Evolutionary conservation across 1,140 invertebrate species (phyloP).

Genomic region (Pteromalus puparum): DNA sequence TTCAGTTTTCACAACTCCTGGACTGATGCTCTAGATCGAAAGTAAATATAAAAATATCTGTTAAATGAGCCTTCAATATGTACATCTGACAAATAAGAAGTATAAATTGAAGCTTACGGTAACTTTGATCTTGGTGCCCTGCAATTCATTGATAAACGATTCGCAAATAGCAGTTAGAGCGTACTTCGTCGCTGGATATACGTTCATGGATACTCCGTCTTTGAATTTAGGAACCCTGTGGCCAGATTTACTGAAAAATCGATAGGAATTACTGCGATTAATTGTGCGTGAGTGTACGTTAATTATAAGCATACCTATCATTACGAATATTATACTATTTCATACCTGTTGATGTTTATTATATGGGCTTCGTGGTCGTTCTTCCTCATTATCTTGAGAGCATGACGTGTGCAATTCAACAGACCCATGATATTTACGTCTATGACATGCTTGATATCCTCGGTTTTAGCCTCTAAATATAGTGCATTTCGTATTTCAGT

Average conservation of each 20-base stretch:
- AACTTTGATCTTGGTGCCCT: conserved; percentile 13
- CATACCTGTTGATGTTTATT: conserved; percentile 42
- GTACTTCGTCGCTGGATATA: conserved; percentile 14
- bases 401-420: conserved; percentile 19
- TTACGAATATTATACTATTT: neutral
- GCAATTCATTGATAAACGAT: neutral
- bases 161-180: conserved; percentile 3
- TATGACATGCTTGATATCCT: neutral
- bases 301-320: neutral
- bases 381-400: conserved; percentile 31
- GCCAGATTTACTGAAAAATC: neutral
- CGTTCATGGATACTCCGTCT: neutral
- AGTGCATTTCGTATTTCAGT: neutral
- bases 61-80: neutral
- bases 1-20: conserved; percentile 38
- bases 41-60: conserved; percentile 61
- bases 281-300: too few species aligned
- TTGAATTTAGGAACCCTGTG: neutral
- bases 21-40: conserved; percentile 48
- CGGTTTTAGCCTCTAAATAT: conserved; percentile 32
- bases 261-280: neutral
- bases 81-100: neutral
- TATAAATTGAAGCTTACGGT: conserved; percentile 3
- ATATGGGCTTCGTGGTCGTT: conserved; percentile 12
- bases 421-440: conserved; percentile 36